Percentiles rank a stretch among this genome's conserved stretches.
Conservation (phyloP, 1,140 invertebrate genomes). For the Sycophila sp. region DNA sequence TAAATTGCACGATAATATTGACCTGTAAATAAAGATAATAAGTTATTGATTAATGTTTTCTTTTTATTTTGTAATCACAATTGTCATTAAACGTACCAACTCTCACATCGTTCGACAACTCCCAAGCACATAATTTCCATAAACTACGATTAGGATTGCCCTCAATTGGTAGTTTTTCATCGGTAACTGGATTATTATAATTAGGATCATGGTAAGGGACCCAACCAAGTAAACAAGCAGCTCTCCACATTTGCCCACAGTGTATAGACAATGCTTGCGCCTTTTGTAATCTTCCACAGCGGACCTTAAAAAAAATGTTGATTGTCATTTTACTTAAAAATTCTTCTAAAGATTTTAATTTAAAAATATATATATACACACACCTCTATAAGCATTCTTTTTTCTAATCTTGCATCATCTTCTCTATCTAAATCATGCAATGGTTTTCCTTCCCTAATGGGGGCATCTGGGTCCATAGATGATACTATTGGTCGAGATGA, state of each 20-base stretch:
- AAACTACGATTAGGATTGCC: slow-evolving; percentile 90
- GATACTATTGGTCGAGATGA: slow-evolving; percentile 73
- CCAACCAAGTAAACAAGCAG: slow-evolving; percentile 91
- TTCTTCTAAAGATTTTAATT: too few species aligned
- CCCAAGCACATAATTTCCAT: slow-evolving; percentile 89
- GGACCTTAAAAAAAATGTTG: slow-evolving; percentile 70
- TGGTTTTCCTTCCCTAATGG: slow-evolving; percentile 78
- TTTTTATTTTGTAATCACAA: too few species aligned
- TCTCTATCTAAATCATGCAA: slow-evolving; percentile 90
- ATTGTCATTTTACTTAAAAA: too few species aligned
- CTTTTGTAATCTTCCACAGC: slow-evolving; percentile 85
- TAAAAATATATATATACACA: not conserved
- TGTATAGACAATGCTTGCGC: slow-evolving; percentile 85
- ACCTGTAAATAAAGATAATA: slow-evolving; percentile 56
- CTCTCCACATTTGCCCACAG: slow-evolving; percentile 89
- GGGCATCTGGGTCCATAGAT: slow-evolving; percentile 93
- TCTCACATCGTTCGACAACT: slow-evolving; percentile 72
- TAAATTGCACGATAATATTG: slow-evolving; percentile 76
- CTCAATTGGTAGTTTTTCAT: slow-evolving; percentile 72
- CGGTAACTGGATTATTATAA: slow-evolving; percentile 64
- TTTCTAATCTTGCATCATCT: slow-evolving; percentile 83
- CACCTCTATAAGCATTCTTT: slow-evolving; percentile 65
- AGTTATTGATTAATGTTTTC: too few species aligned
- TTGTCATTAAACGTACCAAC: slow-evolving; percentile 53
- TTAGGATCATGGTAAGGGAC: slow-evolving; percentile 85